Evolutionary conservation across 1,140 invertebrate species (phyloP).

Genomic region (Sarcophaga bullata): DNA sequence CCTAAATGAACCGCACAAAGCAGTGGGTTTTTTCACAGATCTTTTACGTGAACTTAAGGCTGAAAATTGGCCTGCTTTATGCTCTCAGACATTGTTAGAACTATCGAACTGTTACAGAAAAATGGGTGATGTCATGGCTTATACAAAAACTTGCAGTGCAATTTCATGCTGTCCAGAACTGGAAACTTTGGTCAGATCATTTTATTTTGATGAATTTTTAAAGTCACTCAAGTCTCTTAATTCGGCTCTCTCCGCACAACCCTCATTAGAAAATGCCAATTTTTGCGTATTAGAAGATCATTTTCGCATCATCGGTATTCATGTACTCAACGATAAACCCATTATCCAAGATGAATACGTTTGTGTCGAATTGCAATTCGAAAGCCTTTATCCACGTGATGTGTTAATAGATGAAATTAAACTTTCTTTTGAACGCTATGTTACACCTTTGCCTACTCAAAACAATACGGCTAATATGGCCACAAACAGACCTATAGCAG

Average conservation of each 20-base stretch:
- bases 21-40: conserved; percentile 88
- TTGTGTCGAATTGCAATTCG: conserved; percentile 69
- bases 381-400: conserved; percentile 71
- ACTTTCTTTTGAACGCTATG: conserved; percentile 68
- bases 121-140: conserved; percentile 78
- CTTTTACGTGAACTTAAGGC: conserved; percentile 85
- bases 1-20: conserved; percentile 86
- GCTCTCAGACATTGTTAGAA: conserved; percentile 82
- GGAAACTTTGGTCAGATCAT: conserved; percentile 77
- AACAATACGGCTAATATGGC: background rate
- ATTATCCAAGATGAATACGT: conserved; percentile 70
- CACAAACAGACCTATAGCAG: background rate
- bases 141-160: conserved; percentile 78
- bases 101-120: conserved; percentile 86
- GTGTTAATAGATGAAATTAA: conserved; percentile 69
- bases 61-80: conserved; percentile 86
- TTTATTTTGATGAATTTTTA: conserved; percentile 81
- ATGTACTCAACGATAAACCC: conserved; percentile 53
- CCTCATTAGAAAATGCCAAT: conserved; percentile 59
- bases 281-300: conserved; percentile 63
- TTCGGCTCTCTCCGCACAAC: conserved; percentile 66
- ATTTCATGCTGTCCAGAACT: conserved; percentile 80
- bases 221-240: conserved; percentile 72
- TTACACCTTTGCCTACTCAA: conserved; percentile 43
- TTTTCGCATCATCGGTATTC: conserved; percentile 57